These are phyloP conservation scores for Allophyes oxyacanthae DNA, from an alignment of 2,888 invertebrate species.

Conservation along the genomic window DNA sequence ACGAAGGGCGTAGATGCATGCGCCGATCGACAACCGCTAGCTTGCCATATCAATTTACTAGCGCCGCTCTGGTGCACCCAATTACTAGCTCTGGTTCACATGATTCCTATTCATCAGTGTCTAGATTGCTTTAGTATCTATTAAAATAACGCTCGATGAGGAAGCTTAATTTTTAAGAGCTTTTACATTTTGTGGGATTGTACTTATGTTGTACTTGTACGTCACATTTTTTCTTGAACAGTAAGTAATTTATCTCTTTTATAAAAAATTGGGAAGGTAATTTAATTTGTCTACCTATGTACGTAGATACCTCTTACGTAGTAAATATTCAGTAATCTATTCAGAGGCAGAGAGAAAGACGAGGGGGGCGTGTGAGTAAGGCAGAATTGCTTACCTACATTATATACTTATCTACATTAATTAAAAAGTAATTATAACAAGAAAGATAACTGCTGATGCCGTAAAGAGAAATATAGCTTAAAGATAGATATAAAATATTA, in stretches of 20 bases:
- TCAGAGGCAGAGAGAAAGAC: too few relatives aligned
- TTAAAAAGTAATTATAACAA: neutral
- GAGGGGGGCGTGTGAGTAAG: too few relatives aligned
- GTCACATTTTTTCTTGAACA: neutral
- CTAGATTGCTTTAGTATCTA: constrained; percentile 65
- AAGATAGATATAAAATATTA: constrained; percentile 14
- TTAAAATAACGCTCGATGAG: constrained; percentile 61
- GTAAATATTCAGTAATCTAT: too few relatives aligned
- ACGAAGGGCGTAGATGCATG: constrained; percentile 78
- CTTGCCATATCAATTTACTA: constrained; percentile 85
- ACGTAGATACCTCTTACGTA: too few relatives aligned
- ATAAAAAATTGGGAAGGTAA: too few relatives aligned
- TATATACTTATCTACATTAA: too few relatives aligned
- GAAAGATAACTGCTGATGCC: neutral
- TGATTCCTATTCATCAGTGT: constrained; percentile 80
- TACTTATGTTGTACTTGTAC: constrained; percentile 1
- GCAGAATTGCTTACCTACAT: too few relatives aligned
- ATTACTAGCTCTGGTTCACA: constrained; percentile 85
- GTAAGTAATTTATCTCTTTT: neutral
- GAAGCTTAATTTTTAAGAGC: constrained; percentile 49
- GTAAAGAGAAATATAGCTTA: constrained; percentile 10
- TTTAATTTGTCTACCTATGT: too few relatives aligned
- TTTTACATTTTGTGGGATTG: constrained; percentile 10
- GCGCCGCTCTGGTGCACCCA: constrained; percentile 84
- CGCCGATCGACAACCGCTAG: constrained; percentile 81